Percentiles rank a stretch among this genome's conserved stretches.
phyloP scores from a whole-genome alignment of 2,113 vertebrate genomes.

The Edolisoma coerulescens region DNA sequence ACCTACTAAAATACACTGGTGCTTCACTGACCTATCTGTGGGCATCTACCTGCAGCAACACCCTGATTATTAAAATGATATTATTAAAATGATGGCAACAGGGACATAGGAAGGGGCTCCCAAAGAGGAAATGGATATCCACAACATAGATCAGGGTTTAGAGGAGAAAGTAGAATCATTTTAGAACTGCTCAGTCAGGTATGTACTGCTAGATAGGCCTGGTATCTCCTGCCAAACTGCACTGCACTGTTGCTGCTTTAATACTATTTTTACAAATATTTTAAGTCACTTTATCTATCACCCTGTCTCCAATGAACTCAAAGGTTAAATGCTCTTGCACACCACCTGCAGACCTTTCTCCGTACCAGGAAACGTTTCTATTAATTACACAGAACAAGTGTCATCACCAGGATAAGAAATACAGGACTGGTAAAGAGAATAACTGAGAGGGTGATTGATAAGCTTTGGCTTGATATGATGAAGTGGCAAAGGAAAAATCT shows the following conservation, averaged over 20 bases:
- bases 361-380: not conserved
- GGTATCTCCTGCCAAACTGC: not conserved
- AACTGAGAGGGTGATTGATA: not conserved
- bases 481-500: not conserved
- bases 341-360: not conserved
- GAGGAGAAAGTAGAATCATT: not conserved
- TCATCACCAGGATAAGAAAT: not conserved
- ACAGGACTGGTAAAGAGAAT: not conserved
- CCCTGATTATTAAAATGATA: not conserved
- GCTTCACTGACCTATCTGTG: not conserved
- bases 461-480: not conserved
- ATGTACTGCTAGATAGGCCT: not conserved
- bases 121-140: not conserved
- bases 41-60: not conserved
- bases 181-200: not conserved
- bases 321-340: not conserved
- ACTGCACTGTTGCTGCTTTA: not conserved
- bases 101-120: not conserved
- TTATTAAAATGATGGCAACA: too few relatives aligned
- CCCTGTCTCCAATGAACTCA: not conserved
- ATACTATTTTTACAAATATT: not conserved
- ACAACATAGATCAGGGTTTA: not conserved
- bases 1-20: not conserved
- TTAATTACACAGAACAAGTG: not conserved
- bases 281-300: not conserved